These are phyloP conservation scores for Caretta caretta DNA, from an alignment of 2,113 vertebrate genomes.

Conservation along the genomic window DNA sequence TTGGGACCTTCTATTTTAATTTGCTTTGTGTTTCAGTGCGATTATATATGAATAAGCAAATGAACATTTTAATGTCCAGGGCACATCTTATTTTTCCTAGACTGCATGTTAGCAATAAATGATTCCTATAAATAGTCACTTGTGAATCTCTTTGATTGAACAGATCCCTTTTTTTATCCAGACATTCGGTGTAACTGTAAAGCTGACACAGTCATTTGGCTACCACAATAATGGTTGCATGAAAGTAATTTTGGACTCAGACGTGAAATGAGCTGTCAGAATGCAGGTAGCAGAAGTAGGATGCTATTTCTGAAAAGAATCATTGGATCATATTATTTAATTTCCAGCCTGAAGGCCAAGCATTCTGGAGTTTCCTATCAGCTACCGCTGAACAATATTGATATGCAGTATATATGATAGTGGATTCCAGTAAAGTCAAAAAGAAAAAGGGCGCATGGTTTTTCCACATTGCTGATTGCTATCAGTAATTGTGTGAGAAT, in stretches of 20 bases:
- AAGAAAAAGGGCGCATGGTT: neutral
- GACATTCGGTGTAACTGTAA: conserved; percentile 9
- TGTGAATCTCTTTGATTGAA: conserved; percentile 35
- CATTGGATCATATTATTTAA: conserved; percentile 28
- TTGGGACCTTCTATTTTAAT: neutral
- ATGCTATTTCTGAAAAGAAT: conserved; percentile 42
- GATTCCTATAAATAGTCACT: neutral
- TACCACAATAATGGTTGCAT: conserved; percentile 18
- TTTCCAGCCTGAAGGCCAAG: neutral
- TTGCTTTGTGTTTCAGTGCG: neutral
- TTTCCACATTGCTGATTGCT: neutral
- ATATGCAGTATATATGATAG: neutral
- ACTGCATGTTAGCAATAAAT: neutral
- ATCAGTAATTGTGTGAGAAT: neutral
- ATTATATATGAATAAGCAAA: neutral
- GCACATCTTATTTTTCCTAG: neutral
- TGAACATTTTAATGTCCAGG: neutral
- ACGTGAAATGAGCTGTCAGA: neutral
- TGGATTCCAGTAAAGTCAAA: neutral
- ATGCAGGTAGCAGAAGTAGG: conserved; percentile 16
- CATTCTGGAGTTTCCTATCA: neutral
- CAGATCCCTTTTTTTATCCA: neutral
- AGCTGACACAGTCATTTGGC: neutral
- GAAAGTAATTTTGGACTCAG: conserved; percentile 8
- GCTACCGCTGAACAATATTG: neutral